Conservation (phyloP, 2,888 invertebrate genomes). For the Leptinotarsa haldemani region DNA sequence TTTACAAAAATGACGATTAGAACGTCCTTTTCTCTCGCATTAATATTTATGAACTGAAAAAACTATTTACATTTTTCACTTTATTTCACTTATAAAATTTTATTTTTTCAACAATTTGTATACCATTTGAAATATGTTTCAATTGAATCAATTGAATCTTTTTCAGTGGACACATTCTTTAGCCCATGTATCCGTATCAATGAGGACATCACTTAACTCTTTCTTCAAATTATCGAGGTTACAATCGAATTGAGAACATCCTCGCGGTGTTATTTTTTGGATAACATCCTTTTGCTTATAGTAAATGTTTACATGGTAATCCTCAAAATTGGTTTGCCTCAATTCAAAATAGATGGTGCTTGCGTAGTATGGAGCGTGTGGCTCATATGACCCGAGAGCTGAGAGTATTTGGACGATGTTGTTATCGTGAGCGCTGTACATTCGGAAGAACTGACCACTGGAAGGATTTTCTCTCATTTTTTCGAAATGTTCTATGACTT, state of each 20-base stretch:
- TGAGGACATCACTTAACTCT: conserved; percentile 14
- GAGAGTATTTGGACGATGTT: conserved; percentile 78
- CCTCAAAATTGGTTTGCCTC: conserved; percentile 56
- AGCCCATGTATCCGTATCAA: conserved; percentile 26
- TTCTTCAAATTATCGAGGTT: conserved; percentile 28
- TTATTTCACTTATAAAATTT: not conserved
- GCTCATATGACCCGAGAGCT: conserved; percentile 74
- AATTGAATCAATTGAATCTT: not conserved
- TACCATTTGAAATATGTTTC: not conserved
- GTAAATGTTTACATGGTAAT: conserved; percentile 32
- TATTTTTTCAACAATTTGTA: not conserved
- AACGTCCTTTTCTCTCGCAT: too few species aligned
- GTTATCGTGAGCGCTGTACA: conserved; percentile 83
- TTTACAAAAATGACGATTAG: too few species aligned
- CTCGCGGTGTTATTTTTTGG: conserved; percentile 25
- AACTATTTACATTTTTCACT: too few species aligned
- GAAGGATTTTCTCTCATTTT: conserved; percentile 15
- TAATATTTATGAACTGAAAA: too few species aligned
- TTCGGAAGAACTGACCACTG: conserved; percentile 68
- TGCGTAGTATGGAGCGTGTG: conserved; percentile 74
- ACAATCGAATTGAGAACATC: conserved; percentile 35
- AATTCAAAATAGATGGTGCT: conserved; percentile 79
- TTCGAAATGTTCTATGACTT: conserved; percentile 32
- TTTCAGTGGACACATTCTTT: conserved; percentile 4
- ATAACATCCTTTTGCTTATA: conserved; percentile 33